Percentiles rank a stretch among this genome's conserved stretches.
Conservation (phyloP, 2,797 vertebrate species). For the Halcyon smyrnensis region DNA sequence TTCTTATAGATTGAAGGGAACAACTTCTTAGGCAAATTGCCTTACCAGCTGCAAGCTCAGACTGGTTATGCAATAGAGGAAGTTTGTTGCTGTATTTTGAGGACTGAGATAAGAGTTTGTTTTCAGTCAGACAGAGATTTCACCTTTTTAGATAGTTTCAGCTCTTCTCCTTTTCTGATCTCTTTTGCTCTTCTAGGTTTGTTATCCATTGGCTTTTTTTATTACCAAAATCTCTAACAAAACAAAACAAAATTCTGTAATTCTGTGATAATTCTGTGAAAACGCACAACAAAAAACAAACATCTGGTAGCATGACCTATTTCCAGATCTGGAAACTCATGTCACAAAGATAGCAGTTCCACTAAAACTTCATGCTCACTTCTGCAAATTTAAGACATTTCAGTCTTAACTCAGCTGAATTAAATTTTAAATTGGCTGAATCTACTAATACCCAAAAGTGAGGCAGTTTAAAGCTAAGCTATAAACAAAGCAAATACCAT, state of each 20-base stretch:
- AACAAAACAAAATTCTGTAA: background rate
- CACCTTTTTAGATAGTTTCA: background rate
- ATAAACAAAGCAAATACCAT: background rate
- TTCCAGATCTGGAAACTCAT: background rate
- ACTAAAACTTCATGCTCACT: background rate
- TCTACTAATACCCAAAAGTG: background rate
- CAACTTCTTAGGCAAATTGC: background rate
- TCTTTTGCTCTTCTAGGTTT: background rate
- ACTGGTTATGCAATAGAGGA: background rate
- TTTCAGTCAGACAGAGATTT: background rate
- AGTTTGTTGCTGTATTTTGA: background rate
- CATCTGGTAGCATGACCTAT: accelerated
- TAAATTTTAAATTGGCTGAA: background rate
- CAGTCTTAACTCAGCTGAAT: background rate
- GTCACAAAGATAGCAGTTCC: background rate
- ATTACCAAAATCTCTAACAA: background rate
- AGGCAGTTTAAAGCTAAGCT: background rate
- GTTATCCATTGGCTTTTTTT: background rate
- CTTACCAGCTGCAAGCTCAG: background rate
- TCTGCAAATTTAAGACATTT: background rate
- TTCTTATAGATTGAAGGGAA: background rate
- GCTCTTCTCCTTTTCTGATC: background rate
- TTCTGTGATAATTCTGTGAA: no score
- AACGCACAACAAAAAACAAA: background rate
- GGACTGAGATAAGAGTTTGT: background rate